Conservation (phyloP, 2,888 invertebrate genomes). For the Hoplodrina blanda region DNA sequence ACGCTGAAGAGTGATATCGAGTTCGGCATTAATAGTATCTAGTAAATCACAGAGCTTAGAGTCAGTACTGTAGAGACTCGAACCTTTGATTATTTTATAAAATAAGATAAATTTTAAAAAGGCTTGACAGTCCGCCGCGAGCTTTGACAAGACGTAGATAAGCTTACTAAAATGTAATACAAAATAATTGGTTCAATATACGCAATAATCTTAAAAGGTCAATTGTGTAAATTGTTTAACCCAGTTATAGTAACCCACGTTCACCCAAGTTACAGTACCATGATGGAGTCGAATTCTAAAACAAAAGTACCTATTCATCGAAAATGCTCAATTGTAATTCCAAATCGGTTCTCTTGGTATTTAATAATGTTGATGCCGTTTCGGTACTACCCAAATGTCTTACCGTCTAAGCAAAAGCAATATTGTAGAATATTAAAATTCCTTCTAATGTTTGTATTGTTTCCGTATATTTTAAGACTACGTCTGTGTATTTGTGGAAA, state of each 20-base stretch:
- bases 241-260: too few relatives aligned
- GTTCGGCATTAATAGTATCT: background rate
- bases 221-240: too few relatives aligned
- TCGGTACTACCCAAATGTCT: constrained; percentile 20
- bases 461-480: constrained; percentile 7
- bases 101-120: too few relatives aligned
- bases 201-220: too few relatives aligned
- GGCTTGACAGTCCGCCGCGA: too few relatives aligned
- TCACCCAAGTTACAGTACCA: background rate
- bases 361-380: constrained; percentile 34
- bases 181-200: too few relatives aligned
- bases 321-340: constrained; percentile 16
- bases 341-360: constrained; percentile 21
- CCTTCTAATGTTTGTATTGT: constrained; percentile 15
- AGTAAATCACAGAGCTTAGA: background rate
- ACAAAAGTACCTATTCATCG: constrained; percentile 1
- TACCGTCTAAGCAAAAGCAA: constrained; percentile 2
- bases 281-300: background rate
- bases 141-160: too few relatives aligned
- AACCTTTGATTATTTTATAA: too few relatives aligned
- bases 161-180: too few relatives aligned
- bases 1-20: background rate
- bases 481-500: background rate
- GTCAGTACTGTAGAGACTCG: too few relatives aligned
- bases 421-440: constrained; percentile 12